These are phyloP conservation scores for Nerophis ophidion DNA, from an alignment of 2,113 vertebrate genomes.

Conservation along the genomic window DNA sequence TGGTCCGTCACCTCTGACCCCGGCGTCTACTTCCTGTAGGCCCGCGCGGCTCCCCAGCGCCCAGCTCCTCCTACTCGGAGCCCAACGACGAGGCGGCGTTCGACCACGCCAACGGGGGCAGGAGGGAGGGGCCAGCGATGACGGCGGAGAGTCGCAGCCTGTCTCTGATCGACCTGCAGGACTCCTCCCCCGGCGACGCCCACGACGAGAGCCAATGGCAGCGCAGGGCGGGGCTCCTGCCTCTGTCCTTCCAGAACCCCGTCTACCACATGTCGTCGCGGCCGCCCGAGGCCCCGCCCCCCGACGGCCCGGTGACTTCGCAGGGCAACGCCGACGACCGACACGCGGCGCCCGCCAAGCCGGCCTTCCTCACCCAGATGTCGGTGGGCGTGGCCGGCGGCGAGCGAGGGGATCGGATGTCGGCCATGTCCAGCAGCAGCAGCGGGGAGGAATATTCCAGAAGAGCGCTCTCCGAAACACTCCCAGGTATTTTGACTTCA, in stretches of 20 bases:
- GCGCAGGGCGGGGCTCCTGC: conserved; percentile 82
- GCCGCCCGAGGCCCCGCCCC: conserved; percentile 59
- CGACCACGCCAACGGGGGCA: conserved; percentile 52
- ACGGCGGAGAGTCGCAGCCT: conserved; percentile 90
- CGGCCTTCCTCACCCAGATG: conserved; percentile 75
- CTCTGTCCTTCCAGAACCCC: conserved; percentile 94
- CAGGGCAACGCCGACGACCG: too few species aligned
- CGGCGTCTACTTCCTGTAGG: conserved; percentile 35
- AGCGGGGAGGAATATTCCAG: conserved; percentile 82
- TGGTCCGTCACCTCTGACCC: conserved; percentile 5
- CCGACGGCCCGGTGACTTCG: conserved; percentile 85
- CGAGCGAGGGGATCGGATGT: conserved; percentile 46
- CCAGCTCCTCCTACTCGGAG: conserved; percentile 95
- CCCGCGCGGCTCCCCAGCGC: conserved; percentile 78
- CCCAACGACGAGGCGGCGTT: conserved; percentile 78
- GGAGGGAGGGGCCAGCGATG: conserved; percentile 66
- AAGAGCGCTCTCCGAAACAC: conserved; percentile 81
- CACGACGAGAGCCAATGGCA: conserved; percentile 75
- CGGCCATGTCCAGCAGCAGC: conserved; percentile 62
- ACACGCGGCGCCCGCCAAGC: conserved; percentile 68
- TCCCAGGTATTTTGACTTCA: conserved; percentile 45
- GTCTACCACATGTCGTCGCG: conserved; percentile 97
- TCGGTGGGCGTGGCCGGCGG: conserved; percentile 39
- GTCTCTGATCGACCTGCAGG: conserved; percentile 95
- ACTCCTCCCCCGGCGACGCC: conserved; percentile 72